Evolutionary conservation across 2,797 vertebrate genomes (phyloP), one percentile per base, ranked within the genome.

Genomic region (Syngnathus rostellatus): DNA sequence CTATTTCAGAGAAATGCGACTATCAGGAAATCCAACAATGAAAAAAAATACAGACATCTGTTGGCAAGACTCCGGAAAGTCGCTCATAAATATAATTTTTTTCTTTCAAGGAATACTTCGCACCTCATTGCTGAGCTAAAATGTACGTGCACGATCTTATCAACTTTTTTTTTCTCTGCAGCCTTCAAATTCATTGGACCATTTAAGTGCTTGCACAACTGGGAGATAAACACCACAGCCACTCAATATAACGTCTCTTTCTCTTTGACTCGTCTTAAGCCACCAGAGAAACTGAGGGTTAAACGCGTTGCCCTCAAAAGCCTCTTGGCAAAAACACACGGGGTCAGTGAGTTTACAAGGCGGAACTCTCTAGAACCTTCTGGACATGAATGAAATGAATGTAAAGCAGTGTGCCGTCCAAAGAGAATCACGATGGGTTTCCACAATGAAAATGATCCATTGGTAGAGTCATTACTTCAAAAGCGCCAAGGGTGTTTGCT

Each of bases 181-280:
- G 46, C 65, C 41, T 80, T 75, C 71, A 72, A 59, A 81, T 79
- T 80, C 68, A 84, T 78, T 75, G 74, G 70, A 68, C 68, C 50
- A 67, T 62, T 77, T 73, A 68, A 79, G 80, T 69, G 74, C 59
- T 79, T 70, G 72, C 60, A 8, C 79, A 78, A 76, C 71, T 72
- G 68, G 68, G 76, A 79, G 66, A 74, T 64, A 77, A 73, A 71
- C 72, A 71, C 59, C 62, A 51, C 65, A 78, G 73, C 68, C 67
- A 73, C 69, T 71, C 78, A 73, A 79, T 79, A 74, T 73, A 64
- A 64, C 77, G 23, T 66, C 69, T 54, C 60, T 81, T 82, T 74
- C 57, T 77, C 70, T 71, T 79, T n/a, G 63, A 68, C 67, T 73
- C 77, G 78, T 78, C 77, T 78, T 31, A 77, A 45, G 60, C 60